Base-by-base conservation (phyloP, 2,113 vertebrate genomes). In the Tenebrosternarchus preto region DNA sequence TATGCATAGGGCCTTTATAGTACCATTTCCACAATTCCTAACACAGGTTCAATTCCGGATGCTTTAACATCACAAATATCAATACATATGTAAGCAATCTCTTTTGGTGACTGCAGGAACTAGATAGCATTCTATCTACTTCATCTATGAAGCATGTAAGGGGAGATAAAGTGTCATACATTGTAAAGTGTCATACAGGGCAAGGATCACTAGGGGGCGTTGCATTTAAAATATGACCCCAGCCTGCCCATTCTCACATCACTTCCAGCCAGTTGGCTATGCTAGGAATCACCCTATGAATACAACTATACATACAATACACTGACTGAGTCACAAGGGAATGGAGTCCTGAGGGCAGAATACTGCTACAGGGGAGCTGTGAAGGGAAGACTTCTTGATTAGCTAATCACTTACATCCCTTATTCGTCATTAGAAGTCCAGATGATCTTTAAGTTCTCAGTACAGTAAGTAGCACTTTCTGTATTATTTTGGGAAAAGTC, bases 101-200 rank as follows among this genome's bases (percentile, higher is more conserved):
- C 63, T 67, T 67, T 67, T 67, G 36, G 29, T 68, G 64, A 68
- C 27, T 39, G 64, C 31, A 39, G 33, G 31, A 68, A 39, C 64
- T 68, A 68, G 64, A 22, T 39, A 68, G 7, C 31, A 36, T n/a
- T 68, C 64, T 39, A 68, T 2, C 31, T 8, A 11, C 39, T 22
- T 68, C 36, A 68, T 68, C 64, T 9, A 36, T 22, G 20, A 39
- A 68, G 64, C 64, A n/a, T 20, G 31, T 20, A 39, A 68, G 20
- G 31, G 33, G 36, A 68, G 64, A 39, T 68, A 39, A 68, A 68
- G 64, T 68, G 31, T 68, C 64, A 36, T 20, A 15, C 9, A 39
- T 31, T 22, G 64, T 20, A n/a, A 20, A n/a, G n/a, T n/a, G n/a
- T n/a, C n/a, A n/a, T n/a, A n/a, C n/a, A n/a, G 64, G 2, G 5